Conservation (phyloP, 2,113 vertebrate species). For the Neolamprologus tretocephalus region DNA sequence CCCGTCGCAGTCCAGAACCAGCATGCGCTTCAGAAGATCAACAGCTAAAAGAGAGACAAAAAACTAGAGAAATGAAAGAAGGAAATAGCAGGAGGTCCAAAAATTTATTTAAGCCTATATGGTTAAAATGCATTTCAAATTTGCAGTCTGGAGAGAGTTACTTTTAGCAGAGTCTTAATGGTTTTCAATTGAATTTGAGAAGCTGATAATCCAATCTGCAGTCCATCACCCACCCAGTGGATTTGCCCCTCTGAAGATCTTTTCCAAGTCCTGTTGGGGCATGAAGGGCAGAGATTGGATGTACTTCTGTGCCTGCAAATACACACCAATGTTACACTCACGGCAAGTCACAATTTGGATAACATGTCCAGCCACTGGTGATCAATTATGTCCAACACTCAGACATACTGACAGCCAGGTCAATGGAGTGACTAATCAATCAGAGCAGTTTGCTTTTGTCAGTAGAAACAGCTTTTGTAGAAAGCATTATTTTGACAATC, state of each 20-base stretch:
- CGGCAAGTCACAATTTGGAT: not conserved
- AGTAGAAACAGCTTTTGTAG: not conserved
- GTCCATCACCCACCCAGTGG: constrained; percentile 79
- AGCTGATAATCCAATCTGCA: not conserved
- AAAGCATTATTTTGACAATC: not conserved
- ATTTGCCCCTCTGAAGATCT: constrained; percentile 89
- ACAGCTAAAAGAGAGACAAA: constrained; percentile 71
- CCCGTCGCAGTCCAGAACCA: constrained; percentile 93
- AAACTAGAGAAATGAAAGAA: not conserved
- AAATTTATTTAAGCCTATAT: not conserved
- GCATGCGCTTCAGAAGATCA: constrained; percentile 93
- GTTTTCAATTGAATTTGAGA: not conserved
- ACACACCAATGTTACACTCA: not conserved
- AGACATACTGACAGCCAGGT: not conserved
- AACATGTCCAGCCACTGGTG: not conserved
- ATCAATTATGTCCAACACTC: not conserved
- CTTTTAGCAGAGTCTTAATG: not conserved
- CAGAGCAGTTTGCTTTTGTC: not conserved
- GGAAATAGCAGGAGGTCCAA: not conserved
- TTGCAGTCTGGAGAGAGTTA: not conserved
- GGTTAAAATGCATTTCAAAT: not conserved
- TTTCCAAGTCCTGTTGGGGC: constrained; percentile 93
- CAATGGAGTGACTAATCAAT: not conserved
- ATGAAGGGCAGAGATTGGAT: constrained; percentile 96
- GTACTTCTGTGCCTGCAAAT: constrained; percentile 89